These are phyloP conservation scores for Sorex fumeus DNA, from an alignment of 2,113 vertebrate species.

Conservation along the genomic window DNA sequence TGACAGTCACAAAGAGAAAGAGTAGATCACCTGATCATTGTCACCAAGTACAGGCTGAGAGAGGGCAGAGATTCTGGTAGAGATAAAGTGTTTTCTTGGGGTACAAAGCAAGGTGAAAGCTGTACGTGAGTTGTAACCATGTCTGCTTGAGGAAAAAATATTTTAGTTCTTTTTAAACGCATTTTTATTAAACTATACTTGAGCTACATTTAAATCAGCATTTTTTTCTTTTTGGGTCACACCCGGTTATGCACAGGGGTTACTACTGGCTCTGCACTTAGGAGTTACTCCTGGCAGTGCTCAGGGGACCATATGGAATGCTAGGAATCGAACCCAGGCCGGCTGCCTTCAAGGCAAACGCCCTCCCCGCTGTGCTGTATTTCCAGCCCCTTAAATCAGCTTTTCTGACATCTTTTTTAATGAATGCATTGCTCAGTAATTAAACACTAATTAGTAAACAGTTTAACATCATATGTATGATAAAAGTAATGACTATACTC, in stretches of 20 bases:
- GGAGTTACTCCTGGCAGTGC: no score
- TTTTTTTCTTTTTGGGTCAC: no score
- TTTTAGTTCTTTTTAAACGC: slow-evolving; percentile 2
- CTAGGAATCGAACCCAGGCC: no score
- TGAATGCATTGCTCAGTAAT: neutral
- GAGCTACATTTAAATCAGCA: slow-evolving; percentile 17
- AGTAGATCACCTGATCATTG: slow-evolving; percentile 31
- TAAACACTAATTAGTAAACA: slow-evolving; percentile 1
- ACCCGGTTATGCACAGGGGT: no score
- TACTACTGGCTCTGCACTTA: no score
- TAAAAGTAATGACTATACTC: slow-evolving; percentile 12
- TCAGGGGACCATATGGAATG: no score
- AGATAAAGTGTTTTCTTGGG: slow-evolving; percentile 19
- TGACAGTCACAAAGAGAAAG: slow-evolving; percentile 73
- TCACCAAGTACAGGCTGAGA: slow-evolving; percentile 26
- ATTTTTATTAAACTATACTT: neutral
- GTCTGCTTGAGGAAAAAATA: neutral
- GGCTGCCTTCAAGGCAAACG: no score
- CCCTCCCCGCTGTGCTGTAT: no score
- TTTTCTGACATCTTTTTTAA: neutral
- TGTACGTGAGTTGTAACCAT: neutral
- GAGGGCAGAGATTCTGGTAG: slow-evolving; percentile 30
- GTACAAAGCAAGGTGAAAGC: neutral
- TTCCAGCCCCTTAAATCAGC: no score
- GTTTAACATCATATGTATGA: neutral